Base-by-base conservation (phyloP, 2,888 invertebrate genomes). In the Brachypterus glaber region DNA sequence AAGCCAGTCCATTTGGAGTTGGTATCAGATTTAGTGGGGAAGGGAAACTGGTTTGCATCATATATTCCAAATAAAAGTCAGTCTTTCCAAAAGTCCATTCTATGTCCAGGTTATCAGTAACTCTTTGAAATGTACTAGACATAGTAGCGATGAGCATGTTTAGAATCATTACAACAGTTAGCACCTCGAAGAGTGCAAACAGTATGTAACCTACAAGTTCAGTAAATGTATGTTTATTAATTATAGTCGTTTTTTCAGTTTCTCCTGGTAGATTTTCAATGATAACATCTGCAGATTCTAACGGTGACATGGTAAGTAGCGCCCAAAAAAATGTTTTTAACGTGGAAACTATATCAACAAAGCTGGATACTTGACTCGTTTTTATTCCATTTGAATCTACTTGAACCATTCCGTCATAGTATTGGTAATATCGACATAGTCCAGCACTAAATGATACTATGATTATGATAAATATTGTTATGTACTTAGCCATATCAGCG, bases 91-190 rank as follows among this genome's bases (percentile, higher is more conserved):
- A 84, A 15, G 79, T 81, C 84, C 84, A 85, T 53, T 84, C 84
- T 2, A 77, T 74, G 48, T 79, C 77, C 30, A 77, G 71, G 53
- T 79, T 79, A 46, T 78, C 76, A 12, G 70, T 73, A 27, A 84
- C 78, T 50, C 27, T 27, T 59, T 80, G 79, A 54, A 80, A 82
- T 0, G 82, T 81, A 48, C 81, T 79, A 2, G 82, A 77, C 81
- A 84, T 82, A 13, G 82, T 82, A n/a, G 83, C 84, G 52, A 83
- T 81, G 41, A 79, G 63, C 84, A 84, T 84, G 60, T 84, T 85
- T 45, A 84, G 63, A 24, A 83, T 73, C 44, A 84, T 76, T 47
- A 83, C 74, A 39, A 82, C 80, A 37, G 76, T 75, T 51, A 82
- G 71, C 21, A 83, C 75, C 63, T 81, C 79, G 58, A 79, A 84